Base-by-base conservation (phyloP, 2,797 vertebrate species). In the Acanthurus leucopareius region DNA sequence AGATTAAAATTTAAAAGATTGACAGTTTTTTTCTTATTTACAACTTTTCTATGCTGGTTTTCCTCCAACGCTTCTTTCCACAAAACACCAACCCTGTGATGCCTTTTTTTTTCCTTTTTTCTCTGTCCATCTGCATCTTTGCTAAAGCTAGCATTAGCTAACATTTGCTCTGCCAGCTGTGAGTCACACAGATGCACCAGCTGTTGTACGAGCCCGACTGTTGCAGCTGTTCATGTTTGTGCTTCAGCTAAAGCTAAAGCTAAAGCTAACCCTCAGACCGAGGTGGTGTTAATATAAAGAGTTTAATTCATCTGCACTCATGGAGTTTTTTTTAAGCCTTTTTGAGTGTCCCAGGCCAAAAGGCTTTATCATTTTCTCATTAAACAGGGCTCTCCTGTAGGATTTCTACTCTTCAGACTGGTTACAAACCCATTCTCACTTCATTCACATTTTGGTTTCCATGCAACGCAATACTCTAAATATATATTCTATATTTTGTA, bases 11-110 rank as follows among this genome's bases (percentile, higher is more conserved):
- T 62, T 35, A 68, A 45, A 58, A 62, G 48, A 57, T 10, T 54
- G 80, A 63, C 79, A 71, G 25, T 25, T 48, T 48, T 48, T 48
- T 54, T 82, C 56, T 78, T 82, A 83, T 82, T 84, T 72, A 42
- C 48, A 65, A 52, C 53, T 59, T 73, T 69, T 81, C 49, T 68
- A 5, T 45, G 0, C n/a, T 9, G 60, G 71, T 68, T 42, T 42
- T 77, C 25, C 60, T 32, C 48, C 13, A 10, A 58, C 57, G 38
- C 11, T 14, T 61, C 19, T 61, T 58, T 40, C n/a, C 13, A 57
- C 49, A 45, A 7, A 56, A 56, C 64, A 66, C 47, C 19, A 19
- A 47, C 25, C 25, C 3, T 25, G 2, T 25, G 25, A 3, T 3
- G 25, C 25, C 3, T 3, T 25, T 32, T 53, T 52, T 25, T 48